These are phyloP conservation scores for Platyrinchus mystaceus DNA, from an alignment of 2,797 vertebrate species.

Conservation along the genomic window DNA sequence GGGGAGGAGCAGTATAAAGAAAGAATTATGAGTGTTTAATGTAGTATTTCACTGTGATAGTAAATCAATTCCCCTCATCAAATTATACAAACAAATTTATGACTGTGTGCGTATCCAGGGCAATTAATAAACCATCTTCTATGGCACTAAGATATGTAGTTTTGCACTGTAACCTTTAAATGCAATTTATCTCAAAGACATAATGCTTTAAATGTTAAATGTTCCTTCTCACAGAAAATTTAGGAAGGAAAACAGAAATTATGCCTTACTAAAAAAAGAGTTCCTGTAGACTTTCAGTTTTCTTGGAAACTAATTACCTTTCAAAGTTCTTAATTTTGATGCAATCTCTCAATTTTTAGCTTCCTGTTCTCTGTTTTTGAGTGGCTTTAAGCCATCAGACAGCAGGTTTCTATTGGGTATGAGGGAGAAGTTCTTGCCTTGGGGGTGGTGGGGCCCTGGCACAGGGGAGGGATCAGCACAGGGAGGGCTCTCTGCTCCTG, in stretches of 20 bases:
- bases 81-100: constrained; percentile 25
- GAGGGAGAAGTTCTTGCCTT: not conserved
- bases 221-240: not conserved
- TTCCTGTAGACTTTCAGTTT: not conserved
- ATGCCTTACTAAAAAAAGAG: not conserved
- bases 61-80: constrained; percentile 32
- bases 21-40: constrained; percentile 5
- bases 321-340: not conserved
- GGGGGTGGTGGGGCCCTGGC: not conserved
- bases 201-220: not conserved
- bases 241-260: not conserved
- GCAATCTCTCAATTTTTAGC: not conserved
- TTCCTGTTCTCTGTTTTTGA: not conserved
- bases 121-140: constrained; percentile 24
- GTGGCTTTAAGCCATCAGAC: not conserved
- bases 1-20: not conserved
- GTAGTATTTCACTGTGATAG: not conserved
- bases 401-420: accelerated
- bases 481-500: not conserved
- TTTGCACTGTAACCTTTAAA: constrained; percentile 17
- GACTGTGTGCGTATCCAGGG: not conserved
- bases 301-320: not conserved
- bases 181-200: not conserved
- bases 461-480: not conserved
- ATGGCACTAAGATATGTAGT: not conserved